These are phyloP conservation scores for Ctenodactylus gundi DNA, from an alignment of 2,113 vertebrate species.

Conservation along the genomic window DNA sequence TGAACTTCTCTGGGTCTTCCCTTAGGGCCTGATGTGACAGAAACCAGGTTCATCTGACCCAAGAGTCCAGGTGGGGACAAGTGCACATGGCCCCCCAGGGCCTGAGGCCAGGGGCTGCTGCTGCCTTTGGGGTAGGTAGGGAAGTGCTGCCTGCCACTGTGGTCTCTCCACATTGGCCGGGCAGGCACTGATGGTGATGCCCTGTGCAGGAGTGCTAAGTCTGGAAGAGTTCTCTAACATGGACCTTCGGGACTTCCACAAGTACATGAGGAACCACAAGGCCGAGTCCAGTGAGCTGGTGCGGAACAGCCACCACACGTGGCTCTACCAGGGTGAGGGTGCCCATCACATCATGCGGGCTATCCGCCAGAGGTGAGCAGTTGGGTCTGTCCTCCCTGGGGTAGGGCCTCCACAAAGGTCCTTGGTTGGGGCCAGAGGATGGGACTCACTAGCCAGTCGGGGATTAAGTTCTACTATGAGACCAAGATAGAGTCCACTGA, in stretches of 20 bases:
- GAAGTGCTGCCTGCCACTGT: slow-evolving; percentile 23
- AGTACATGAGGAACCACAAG: slow-evolving; percentile 85
- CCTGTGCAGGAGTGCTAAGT: slow-evolving; percentile 88
- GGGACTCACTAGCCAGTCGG: not conserved
- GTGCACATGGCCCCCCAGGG: slow-evolving; percentile 42
- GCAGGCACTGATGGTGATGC: not conserved
- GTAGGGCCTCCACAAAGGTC: not conserved
- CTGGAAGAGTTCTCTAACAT: slow-evolving; percentile 92
- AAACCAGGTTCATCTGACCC: slow-evolving; percentile 60
- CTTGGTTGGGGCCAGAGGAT: not conserved
- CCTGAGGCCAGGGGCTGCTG: slow-evolving; percentile 54
- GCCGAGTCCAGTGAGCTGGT: slow-evolving; percentile 87
- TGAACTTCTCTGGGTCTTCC: slow-evolving; percentile 54
- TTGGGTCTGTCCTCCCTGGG: not conserved
- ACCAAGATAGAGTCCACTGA: not conserved
- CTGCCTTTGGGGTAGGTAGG: slow-evolving; percentile 51
- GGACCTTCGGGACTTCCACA: slow-evolving; percentile 91
- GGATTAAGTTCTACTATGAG: slow-evolving; percentile 19
- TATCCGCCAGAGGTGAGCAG: slow-evolving; percentile 92
- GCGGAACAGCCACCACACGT: slow-evolving; percentile 93
- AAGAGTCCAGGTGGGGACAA: slow-evolving; percentile 57
- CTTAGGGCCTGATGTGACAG: slow-evolving; percentile 52
- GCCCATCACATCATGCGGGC: slow-evolving; percentile 92
- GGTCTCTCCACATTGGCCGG: not conserved
- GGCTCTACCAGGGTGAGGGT: slow-evolving; percentile 94